Evolutionary conservation across 2,888 invertebrate species (phyloP).

Genomic region (Cosmorhoe ocellata): DNA sequence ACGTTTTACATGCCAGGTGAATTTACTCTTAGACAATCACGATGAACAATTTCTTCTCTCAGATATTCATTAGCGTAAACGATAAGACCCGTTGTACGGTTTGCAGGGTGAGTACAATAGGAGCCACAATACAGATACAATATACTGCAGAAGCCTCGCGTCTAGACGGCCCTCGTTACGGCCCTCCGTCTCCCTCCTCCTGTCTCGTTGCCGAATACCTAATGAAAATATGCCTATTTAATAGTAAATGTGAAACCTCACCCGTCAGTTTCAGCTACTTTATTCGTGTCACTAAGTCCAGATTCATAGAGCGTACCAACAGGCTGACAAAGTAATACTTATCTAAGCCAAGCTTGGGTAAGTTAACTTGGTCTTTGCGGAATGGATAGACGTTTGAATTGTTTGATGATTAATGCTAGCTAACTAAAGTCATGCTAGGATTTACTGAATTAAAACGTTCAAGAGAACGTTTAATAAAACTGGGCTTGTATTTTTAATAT

Average conservation of each 20-base stretch:
- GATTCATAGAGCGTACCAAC: too few relatives aligned
- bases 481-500: too few relatives aligned
- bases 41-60: constrained; percentile 38
- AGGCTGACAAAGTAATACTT: background rate
- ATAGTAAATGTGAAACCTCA: constrained; percentile 33
- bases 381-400: too few relatives aligned
- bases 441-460: too few relatives aligned
- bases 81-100: constrained; percentile 48
- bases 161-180: constrained; percentile 74
- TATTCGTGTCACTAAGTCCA: background rate
- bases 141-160: constrained; percentile 56
- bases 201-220: constrained; percentile 47
- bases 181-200: constrained; percentile 41
- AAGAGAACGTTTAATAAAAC: too few relatives aligned
- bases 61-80: constrained; percentile 54
- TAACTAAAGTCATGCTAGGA: too few relatives aligned
- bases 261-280: background rate
- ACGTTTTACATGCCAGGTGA: too few relatives aligned
- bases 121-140: constrained; percentile 59
- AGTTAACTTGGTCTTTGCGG: too few relatives aligned
- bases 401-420: too few relatives aligned
- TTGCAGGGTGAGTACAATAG: constrained; percentile 41
- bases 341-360: too few relatives aligned
- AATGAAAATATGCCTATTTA: constrained; percentile 68
- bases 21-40: too few relatives aligned